Base-by-base conservation (phyloP, 2,888 invertebrate genomes). In the Ommatoiulus sabulosus region DNA sequence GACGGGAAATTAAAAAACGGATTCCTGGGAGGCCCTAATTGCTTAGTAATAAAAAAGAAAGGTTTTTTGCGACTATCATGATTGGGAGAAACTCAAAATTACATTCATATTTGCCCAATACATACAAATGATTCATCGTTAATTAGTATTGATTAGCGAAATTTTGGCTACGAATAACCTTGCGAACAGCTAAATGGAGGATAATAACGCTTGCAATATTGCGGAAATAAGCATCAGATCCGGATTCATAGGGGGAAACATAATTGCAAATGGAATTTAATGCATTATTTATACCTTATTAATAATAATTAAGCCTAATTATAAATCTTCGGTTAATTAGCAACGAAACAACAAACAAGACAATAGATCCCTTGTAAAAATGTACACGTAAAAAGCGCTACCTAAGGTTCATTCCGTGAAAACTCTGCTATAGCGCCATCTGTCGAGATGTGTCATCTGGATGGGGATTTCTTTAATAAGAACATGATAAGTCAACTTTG, bases 201-300 rank as follows among this genome's bases (percentile, higher is more conserved):
- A 20, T 72, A 72, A 72, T 72, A 72, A 72, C 24, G 10, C 12
- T 0, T 24, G 72, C n/a, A 72, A 3, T 24, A 72, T 24, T 24
- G 12, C 24, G 72, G 72, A 72, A 72, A 24, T 72, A 72, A 72
- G 72, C 24, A 72, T 72, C n/a, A 24, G 72, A 72, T 72, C 24
- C 24, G 24, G 72, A 72, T 72, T 24, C 72, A 24, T 72, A 10
- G n/a, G n/a, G 24, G 12, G 10, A 72, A n/a, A n/a, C n/a, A 3
- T 63, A 72, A 72, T 24, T 72, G 24, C 24, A 72, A 72, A 24
- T 12, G 8, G 10, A 72, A 24, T 3, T 72, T 24, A 24, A 8
- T 7, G 24, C 12, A 24, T 10, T 72, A 72, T 24, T n/a, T 72
- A 72, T 72, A 24, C 24, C 72, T 24, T 72, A 72, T 72, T 72